Evolutionary conservation across 2,888 invertebrate species (phyloP).

Genomic region (Campoplex nolae): DNA sequence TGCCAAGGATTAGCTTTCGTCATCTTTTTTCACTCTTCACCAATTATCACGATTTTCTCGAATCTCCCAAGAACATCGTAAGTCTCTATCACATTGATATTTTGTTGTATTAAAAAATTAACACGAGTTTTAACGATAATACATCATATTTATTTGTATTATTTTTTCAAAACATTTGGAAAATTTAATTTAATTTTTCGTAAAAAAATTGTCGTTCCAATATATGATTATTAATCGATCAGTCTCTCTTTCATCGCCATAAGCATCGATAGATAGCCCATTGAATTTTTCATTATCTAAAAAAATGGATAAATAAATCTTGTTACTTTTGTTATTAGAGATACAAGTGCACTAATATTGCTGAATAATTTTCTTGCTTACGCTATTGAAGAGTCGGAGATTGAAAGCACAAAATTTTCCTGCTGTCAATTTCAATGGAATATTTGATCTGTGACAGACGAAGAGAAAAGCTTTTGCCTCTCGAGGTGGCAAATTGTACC

Average conservation of each 20-base stretch:
- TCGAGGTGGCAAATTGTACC: conserved; percentile 61
- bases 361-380: conserved; percentile 12
- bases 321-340: too few relatives aligned
- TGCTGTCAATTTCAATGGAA: conserved; percentile 64
- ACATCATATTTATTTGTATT: too few relatives aligned
- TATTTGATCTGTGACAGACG: conserved; percentile 55
- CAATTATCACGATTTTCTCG: too few relatives aligned
- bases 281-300: conserved; percentile 72
- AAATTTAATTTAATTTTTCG: not conserved
- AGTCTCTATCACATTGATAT: not conserved
- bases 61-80: too few relatives aligned
- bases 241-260: conserved; percentile 66
- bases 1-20: too few relatives aligned
- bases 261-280: conserved; percentile 74
- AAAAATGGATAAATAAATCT: not conserved
- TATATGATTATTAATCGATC: conserved; percentile 7
- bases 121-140: too few relatives aligned
- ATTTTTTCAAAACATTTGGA: not conserved
- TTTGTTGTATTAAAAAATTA: not conserved
- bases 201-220: not conserved
- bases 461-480: conserved; percentile 63
- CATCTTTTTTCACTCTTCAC: too few relatives aligned
- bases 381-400: conserved; percentile 55
- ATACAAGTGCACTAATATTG: too few relatives aligned
- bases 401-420: conserved; percentile 65